A percentile compares a stretch with the other conserved stretches of the same genome.
Conservation (phyloP, 37 sponge, comb jelly and placozoan genomes). For the Petrosia ficiformis region DNA sequence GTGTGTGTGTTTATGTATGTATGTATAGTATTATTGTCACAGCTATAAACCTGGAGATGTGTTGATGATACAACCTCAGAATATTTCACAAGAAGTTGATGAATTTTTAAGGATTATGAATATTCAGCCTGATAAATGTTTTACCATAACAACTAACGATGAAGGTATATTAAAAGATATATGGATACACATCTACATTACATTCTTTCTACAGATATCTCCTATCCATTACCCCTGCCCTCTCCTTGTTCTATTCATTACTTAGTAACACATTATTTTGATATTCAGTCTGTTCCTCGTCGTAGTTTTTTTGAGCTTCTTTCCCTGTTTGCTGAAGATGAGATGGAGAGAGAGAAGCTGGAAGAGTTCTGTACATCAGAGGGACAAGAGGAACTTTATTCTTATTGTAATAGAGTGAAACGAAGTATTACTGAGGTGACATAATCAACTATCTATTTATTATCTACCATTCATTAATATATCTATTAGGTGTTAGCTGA, state of each 20-base stretch:
- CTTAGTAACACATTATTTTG: slow-evolving; percentile 68
- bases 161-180: slow-evolving; percentile 27
- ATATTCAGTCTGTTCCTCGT: slow-evolving; percentile 80
- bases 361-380: slow-evolving; percentile 79
- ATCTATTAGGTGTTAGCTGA: slow-evolving; percentile 79
- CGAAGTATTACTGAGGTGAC: slow-evolving; percentile 85
- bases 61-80: slow-evolving; percentile 86
- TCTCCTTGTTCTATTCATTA: slow-evolving; percentile 48
- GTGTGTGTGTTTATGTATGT: no score
- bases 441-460: neutral
- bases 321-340: slow-evolving; percentile 69
- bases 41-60: slow-evolving; percentile 89
- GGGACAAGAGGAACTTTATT: slow-evolving; percentile 93
- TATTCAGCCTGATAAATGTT: slow-evolving; percentile 28
- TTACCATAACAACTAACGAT: slow-evolving; percentile 41
- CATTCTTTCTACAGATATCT: slow-evolving; percentile 12
- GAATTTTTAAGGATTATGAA: slow-evolving; percentile 56
- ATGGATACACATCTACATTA: neutral
- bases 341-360: slow-evolving; percentile 91
- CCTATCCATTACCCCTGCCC: slow-evolving; percentile 43
- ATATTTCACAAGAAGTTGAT: slow-evolving; percentile 52
- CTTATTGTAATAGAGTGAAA: slow-evolving; percentile 86
- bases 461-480: neutral
- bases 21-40: neutral
- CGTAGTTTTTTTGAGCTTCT: slow-evolving; percentile 90